These are phyloP conservation scores for Odontothrips loti DNA, from an alignment of 2,888 invertebrate genomes.

Conservation along the genomic window DNA sequence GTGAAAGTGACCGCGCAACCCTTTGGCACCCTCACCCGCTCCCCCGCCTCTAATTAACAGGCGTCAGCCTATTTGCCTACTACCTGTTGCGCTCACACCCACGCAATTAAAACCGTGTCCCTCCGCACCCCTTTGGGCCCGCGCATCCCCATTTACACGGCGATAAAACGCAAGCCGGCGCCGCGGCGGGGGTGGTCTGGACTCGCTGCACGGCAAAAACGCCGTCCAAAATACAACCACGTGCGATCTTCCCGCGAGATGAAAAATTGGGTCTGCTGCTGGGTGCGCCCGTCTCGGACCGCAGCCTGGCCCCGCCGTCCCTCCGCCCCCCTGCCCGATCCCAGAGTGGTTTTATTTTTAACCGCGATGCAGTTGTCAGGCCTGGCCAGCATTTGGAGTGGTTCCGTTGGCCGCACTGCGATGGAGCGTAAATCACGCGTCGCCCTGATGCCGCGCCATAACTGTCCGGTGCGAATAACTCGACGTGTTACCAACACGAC, in stretches of 20 bases:
- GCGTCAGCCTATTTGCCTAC: slow-evolving; percentile 1
- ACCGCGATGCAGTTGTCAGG: slow-evolving; percentile 7
- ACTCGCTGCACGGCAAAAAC: neutral
- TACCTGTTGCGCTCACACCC: slow-evolving; percentile 13
- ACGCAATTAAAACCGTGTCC: slow-evolving; percentile 10
- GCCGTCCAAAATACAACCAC: too few species aligned
- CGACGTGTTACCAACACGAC: neutral
- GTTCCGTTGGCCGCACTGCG: slow-evolving; percentile 6
- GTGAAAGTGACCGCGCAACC: neutral
- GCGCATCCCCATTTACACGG: neutral
- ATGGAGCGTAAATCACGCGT: slow-evolving; percentile 1
- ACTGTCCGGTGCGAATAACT: neutral
- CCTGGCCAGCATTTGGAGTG: slow-evolving; percentile 18
- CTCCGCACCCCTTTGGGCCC: neutral
- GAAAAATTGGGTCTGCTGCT: neutral
- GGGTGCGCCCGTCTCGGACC: neutral
- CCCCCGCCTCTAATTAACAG: neutral
- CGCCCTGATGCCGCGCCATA: neutral
- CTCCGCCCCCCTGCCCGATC: neutral
- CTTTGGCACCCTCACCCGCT: neutral
- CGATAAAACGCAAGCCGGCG: neutral
- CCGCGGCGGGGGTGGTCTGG: neutral
- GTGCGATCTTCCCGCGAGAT: too few species aligned
- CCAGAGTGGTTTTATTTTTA: neutral
- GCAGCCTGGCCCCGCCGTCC: neutral